Percentiles rank a stretch among this genome's conserved stretches.
Conservation (phyloP, 2,113 vertebrate genomes). For the Semnornis frantzii region DNA sequence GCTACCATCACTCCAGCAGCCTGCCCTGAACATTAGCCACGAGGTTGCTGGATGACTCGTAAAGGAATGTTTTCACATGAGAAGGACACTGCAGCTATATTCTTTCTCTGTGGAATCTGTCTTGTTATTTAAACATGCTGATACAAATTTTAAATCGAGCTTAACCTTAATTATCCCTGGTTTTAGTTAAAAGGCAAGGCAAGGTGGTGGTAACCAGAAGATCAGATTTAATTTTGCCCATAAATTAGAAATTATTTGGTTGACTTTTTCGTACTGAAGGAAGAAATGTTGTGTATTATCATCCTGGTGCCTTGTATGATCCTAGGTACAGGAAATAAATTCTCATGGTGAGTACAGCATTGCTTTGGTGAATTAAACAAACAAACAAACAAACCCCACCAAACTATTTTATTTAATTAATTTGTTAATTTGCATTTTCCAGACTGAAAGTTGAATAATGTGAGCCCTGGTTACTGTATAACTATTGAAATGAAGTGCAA, state of each 20-base stretch:
- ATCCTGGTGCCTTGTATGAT: neutral
- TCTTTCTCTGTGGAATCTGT: neutral
- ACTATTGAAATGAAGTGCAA: neutral
- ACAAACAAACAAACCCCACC: no score
- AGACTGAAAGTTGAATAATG: neutral
- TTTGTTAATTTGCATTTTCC: neutral
- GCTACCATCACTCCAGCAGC: rapidly evolving
- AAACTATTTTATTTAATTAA: neutral
- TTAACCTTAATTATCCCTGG: neutral
- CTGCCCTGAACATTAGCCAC: neutral
- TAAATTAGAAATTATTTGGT: neutral
- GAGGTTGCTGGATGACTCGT: neutral
- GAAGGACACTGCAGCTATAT: neutral
- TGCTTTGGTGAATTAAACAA: neutral
- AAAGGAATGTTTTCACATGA: neutral
- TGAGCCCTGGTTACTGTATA: neutral
- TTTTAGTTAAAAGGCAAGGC: neutral
- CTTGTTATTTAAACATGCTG: neutral
- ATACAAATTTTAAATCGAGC: neutral
- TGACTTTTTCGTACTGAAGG: neutral
- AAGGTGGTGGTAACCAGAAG: neutral
- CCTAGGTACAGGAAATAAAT: neutral
- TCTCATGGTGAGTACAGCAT: neutral
- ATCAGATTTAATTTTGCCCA: neutral
- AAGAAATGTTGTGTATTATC: neutral